Conservation (phyloP, 2,888 invertebrate species). For the Spilosoma lubricipeda region DNA sequence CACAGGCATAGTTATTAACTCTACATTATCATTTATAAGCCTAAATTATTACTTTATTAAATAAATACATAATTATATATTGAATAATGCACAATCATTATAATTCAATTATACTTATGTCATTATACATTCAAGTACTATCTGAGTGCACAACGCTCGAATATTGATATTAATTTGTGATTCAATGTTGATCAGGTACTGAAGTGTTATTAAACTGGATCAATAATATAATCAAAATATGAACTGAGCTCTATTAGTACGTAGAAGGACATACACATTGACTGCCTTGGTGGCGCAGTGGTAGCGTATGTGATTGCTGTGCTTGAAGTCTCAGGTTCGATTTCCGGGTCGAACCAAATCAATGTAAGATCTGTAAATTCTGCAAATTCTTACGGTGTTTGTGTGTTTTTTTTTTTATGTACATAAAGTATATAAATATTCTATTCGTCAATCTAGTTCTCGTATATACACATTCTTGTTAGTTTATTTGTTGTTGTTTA, state of each 20-base stretch:
- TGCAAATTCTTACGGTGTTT: no score
- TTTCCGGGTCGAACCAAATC: no score
- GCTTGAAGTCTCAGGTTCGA: no score
- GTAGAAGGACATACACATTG: no score
- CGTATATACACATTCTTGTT: no score
- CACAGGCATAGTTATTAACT: background rate
- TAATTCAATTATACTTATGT: slow-evolving; percentile 44
- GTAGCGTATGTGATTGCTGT: no score
- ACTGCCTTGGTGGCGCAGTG: no score
- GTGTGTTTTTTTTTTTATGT: no score
- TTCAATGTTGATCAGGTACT: slow-evolving; percentile 11
- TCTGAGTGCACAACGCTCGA: slow-evolving; percentile 29
- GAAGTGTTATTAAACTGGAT: background rate
- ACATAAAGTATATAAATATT: no score
- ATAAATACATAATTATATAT: slow-evolving; percentile 26
- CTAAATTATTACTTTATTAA: slow-evolving; percentile 19
- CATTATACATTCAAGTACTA: slow-evolving; percentile 45
- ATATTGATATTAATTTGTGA: slow-evolving; percentile 42
- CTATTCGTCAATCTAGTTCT: no score
- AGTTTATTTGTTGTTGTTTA: no score
- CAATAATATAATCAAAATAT: background rate
- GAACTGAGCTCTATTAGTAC: background rate
- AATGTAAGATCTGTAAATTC: no score
- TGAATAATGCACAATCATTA: slow-evolving; percentile 39
- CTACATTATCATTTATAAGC: background rate